Percentiles rank a stretch among this genome's conserved stretches.
Conservation (phyloP, 2,797 vertebrate genomes). For the Natrix natrix region DNA sequence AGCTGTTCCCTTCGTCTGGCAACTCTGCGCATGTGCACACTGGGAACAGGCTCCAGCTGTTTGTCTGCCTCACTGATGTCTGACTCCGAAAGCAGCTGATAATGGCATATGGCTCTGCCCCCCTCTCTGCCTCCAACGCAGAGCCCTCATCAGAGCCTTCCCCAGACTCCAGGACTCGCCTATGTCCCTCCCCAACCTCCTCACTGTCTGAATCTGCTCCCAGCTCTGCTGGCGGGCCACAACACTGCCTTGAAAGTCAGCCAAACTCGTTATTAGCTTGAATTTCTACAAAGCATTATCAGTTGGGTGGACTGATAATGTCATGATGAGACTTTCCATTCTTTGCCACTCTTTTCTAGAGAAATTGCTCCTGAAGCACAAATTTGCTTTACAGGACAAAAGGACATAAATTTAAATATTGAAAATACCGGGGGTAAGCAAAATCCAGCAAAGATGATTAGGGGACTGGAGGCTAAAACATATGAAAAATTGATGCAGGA, state of each 20-base stretch:
- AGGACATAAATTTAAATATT: background rate
- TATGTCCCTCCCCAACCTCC: too few species aligned
- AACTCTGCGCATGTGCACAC: too few species aligned
- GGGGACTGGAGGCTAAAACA: background rate
- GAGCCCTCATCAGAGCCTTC: too few species aligned
- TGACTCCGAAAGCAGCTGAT: too few species aligned
- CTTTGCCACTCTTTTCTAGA: background rate
- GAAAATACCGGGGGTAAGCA: background rate
- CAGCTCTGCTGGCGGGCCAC: too few species aligned
- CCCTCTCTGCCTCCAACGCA: too few species aligned
- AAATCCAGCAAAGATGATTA: background rate
- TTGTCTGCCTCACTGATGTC: too few species aligned
- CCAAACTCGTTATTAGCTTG: background rate
- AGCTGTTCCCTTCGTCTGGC: too few species aligned
- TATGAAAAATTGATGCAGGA: background rate
- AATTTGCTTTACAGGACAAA: background rate
- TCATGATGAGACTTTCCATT: background rate
- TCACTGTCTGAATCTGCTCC: too few species aligned
- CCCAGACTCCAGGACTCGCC: too few species aligned
- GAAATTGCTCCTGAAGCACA: background rate
- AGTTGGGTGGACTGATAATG: background rate
- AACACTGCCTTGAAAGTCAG: background rate
- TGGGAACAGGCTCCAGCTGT: too few species aligned
- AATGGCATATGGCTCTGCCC: too few species aligned
- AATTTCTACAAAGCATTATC: background rate